phyloP scores from a whole-genome alignment of 2,113 vertebrate genomes.

The Otis tarda region DNA sequence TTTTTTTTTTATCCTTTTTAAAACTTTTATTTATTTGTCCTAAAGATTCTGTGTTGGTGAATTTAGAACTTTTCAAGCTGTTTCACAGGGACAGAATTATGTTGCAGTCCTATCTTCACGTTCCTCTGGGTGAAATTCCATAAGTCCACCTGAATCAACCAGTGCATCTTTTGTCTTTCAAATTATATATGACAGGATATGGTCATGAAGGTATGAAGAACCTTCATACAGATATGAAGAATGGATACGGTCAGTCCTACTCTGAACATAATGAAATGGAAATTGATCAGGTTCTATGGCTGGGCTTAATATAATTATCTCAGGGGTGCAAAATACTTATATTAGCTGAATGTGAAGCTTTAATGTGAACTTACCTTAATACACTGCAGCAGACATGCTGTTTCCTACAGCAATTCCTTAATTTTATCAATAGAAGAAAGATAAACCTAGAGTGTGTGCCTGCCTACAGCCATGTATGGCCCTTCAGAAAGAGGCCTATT shows the following conservation, averaged over 20 bases:
- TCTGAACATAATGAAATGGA: not conserved
- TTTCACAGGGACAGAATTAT: not conserved
- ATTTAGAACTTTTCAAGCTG: not conserved
- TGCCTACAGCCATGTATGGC: rapidly evolving
- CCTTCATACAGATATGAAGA: not conserved
- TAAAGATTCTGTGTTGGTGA: not conserved
- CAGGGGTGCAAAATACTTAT: not conserved
- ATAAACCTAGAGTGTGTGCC: not conserved
- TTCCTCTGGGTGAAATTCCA: not conserved
- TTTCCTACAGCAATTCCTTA: not conserved
- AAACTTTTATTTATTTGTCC: not conserved
- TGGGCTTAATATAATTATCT: not conserved
- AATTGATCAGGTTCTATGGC: not conserved
- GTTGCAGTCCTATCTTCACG: not conserved
- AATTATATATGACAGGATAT: not conserved
- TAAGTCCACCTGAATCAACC: not conserved
- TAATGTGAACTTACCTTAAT: not conserved
- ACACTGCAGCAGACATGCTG: not conserved
- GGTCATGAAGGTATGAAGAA: too few species aligned
- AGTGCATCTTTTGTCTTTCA: not conserved
- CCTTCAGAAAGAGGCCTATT: not conserved
- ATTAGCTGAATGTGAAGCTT: not conserved
- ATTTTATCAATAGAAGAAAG: not conserved
- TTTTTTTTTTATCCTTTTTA: too few species aligned
- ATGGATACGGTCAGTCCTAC: not conserved